Conservation (phyloP, 1,140 invertebrate genomes). For the Centruroides vittatus region DNA sequence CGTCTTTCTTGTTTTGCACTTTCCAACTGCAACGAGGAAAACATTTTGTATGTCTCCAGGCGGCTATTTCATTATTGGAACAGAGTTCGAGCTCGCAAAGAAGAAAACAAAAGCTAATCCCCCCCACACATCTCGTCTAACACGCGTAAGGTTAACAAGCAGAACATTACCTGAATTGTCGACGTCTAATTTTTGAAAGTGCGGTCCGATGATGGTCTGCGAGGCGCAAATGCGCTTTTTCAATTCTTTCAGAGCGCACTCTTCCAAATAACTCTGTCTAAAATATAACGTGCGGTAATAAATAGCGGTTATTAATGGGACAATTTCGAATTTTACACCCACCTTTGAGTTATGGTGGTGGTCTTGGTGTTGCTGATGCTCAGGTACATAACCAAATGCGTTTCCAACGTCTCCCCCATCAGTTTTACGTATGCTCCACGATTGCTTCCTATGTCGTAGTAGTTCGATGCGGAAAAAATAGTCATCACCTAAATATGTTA, state of each 20-base stretch:
- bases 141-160: background rate
- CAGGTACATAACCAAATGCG: conserved; percentile 71
- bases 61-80: too few species aligned
- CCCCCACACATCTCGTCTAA: too few species aligned
- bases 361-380: conserved; percentile 41
- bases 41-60: too few species aligned
- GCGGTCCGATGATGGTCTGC: conserved; percentile 1
- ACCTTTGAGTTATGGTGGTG: conserved; percentile 61
- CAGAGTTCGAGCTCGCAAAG: too few species aligned
- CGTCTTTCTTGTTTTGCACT: too few species aligned
- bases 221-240: conserved; percentile 3
- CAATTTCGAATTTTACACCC: background rate
- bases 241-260: background rate
- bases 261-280: conserved; percentile 5
- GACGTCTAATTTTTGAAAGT: background rate
- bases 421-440: conserved; percentile 78
- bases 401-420: conserved; percentile 44
- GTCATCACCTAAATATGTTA: conserved; percentile 53
- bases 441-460: conserved; percentile 82
- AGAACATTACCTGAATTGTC: background rate
- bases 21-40: too few species aligned
- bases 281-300: background rate
- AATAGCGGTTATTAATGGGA: too few species aligned
- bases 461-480: conserved; percentile 86
- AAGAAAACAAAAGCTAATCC: too few species aligned